phyloP scores from a whole-genome alignment of 2,888 invertebrate species.

The Cantharis lateralis region DNA sequence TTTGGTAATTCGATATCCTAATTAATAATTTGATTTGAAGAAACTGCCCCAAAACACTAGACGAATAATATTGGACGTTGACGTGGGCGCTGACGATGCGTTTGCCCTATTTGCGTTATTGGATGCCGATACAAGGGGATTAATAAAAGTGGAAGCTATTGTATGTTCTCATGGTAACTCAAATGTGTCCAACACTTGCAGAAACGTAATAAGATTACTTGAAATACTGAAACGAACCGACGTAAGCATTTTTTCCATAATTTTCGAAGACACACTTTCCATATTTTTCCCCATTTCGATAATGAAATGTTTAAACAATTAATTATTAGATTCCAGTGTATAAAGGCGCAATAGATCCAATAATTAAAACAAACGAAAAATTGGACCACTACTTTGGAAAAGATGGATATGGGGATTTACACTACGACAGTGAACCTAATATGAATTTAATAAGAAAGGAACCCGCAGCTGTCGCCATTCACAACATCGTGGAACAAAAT shows the following conservation, averaged over 20 bases:
- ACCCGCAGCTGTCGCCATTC: slow-evolving; percentile 63
- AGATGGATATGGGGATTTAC: slow-evolving; percentile 74
- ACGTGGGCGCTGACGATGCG: slow-evolving; percentile 68
- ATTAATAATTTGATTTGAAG: background rate
- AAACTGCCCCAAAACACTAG: background rate
- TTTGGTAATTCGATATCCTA: too few species aligned
- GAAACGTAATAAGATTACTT: slow-evolving; percentile 72
- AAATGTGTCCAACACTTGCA: slow-evolving; percentile 65
- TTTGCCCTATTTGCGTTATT: slow-evolving; percentile 63
- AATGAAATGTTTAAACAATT: background rate
- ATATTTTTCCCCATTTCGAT: background rate
- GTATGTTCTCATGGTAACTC: slow-evolving; percentile 79
- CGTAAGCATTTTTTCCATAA: slow-evolving; percentile 55
- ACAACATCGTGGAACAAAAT: slow-evolving; percentile 62
- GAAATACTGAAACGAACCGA: slow-evolving; percentile 62
- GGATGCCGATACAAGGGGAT: slow-evolving; percentile 56
- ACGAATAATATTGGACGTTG: slow-evolving; percentile 62
- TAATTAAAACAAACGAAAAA: slow-evolving; percentile 49
- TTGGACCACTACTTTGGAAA: slow-evolving; percentile 62
- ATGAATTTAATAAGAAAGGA: slow-evolving; percentile 35
- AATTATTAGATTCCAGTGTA: slow-evolving; percentile 69
- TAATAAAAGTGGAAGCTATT: slow-evolving; percentile 65
- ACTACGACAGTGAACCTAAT: slow-evolving; percentile 34
- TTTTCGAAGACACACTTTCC: background rate
- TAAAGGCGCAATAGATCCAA: slow-evolving; percentile 63